Evolutionary conservation across 2,113 vertebrate genomes (phyloP).

Genomic region (Pardalotus punctatus): DNA sequence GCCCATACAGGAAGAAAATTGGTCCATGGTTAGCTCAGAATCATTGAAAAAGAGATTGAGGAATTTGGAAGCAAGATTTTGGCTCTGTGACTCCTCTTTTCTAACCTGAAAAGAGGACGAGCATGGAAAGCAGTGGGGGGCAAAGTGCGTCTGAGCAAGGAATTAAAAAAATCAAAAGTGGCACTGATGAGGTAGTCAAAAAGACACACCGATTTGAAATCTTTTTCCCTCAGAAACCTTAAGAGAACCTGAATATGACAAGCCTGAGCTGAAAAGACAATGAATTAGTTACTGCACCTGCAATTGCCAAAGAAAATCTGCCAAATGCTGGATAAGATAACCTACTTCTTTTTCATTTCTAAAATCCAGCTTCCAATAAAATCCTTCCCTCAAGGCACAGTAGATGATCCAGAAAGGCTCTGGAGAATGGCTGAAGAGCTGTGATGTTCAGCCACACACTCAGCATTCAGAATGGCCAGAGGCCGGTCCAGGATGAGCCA

Average conservation of each 20-base stretch:
- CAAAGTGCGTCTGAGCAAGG: neutral
- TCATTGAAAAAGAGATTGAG: neutral
- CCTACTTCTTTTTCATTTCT: neutral
- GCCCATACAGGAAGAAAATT: neutral
- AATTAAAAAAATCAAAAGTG: neutral
- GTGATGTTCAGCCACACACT: neutral
- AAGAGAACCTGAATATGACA: neutral
- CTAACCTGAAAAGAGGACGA: neutral
- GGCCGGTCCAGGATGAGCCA: neutral
- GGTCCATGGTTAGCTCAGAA: neutral
- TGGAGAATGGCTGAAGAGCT: neutral
- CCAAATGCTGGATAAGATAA: neutral
- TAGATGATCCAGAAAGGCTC: neutral
- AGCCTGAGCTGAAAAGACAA: neutral
- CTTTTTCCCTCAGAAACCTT: neutral
- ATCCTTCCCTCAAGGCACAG: neutral
- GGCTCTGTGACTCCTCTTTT: neutral
- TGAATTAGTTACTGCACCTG: neutral
- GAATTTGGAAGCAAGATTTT: neutral
- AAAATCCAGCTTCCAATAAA: neutral
- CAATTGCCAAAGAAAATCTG: neutral
- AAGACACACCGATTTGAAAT: neutral
- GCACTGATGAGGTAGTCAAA: neutral
- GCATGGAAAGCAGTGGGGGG: neutral
- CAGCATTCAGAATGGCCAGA: neutral